Evolutionary conservation across 2,888 invertebrate genomes (phyloP).

Genomic region (Metellina segmentata): DNA sequence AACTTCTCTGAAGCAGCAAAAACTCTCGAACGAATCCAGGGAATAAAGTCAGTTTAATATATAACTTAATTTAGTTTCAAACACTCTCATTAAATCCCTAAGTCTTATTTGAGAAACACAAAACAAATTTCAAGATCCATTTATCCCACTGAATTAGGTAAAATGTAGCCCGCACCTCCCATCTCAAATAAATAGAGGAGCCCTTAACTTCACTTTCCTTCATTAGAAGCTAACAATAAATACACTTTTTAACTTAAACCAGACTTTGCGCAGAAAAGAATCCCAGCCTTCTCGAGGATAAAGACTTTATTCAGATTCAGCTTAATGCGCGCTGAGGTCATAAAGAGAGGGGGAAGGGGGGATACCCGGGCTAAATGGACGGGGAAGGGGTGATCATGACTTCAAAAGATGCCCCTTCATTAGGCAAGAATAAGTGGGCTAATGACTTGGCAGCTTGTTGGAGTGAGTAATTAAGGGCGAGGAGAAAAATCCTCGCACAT

Average conservation of each 20-base stretch:
- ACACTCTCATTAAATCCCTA: too few species aligned
- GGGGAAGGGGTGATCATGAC: constrained; percentile 21
- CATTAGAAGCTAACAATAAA: neutral
- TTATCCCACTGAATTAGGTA: too few species aligned
- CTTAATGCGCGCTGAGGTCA: constrained; percentile 6
- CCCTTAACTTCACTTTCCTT: neutral
- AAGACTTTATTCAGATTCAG: constrained; percentile 21
- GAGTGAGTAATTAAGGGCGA: constrained; percentile 49
- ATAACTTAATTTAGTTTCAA: too few species aligned
- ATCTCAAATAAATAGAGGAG: too few species aligned
- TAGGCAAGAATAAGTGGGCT: constrained; percentile 56
- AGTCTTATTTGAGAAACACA: too few species aligned
- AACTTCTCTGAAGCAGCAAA: too few species aligned
- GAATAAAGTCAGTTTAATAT: too few species aligned
- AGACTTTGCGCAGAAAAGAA: neutral
- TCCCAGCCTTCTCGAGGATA: neutral
- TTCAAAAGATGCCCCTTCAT: constrained; percentile 60
- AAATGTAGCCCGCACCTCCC: too few species aligned
- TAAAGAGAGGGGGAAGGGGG: constrained; percentile 3
- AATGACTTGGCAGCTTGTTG: constrained; percentile 59
- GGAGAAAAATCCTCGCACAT: neutral
- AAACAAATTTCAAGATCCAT: too few species aligned
- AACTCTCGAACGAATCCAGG: too few species aligned
- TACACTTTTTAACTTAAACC: neutral
- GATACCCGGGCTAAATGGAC: neutral